phyloP scores from a whole-genome alignment of 64 coral and sea anemone species.

The Pocillopora verrucosa region DNA sequence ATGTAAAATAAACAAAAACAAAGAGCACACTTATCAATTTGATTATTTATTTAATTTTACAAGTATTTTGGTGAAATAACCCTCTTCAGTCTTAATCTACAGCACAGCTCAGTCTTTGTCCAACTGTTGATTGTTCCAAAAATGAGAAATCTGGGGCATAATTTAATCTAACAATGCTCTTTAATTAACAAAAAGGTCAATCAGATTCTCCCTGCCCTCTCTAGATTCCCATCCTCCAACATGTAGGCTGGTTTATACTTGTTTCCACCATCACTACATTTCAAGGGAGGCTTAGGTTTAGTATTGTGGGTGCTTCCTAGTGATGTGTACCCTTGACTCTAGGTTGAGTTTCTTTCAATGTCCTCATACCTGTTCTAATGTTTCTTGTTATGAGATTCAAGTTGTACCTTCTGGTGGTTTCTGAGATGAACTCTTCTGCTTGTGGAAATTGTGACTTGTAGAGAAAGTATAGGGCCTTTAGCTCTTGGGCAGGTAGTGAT shows the following conservation, averaged over 20 bases:
- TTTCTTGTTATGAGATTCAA: conserved; percentile 77
- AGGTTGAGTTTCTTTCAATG: conserved; percentile 70
- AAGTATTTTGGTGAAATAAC: too few relatives aligned
- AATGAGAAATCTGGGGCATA: too few relatives aligned
- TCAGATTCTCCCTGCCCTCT: conserved; percentile 88
- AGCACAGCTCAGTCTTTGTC: too few relatives aligned
- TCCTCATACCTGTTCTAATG: conserved; percentile 77
- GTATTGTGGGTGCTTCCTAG: conserved; percentile 86
- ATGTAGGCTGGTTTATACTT: conserved; percentile 89
- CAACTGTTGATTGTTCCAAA: too few relatives aligned
- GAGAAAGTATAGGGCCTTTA: conserved; percentile 87
- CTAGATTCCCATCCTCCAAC: conserved; percentile 78
- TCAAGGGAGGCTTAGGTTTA: conserved; percentile 78
- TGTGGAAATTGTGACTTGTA: conserved; percentile 78
- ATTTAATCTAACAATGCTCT: too few relatives aligned
- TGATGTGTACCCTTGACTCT: conserved; percentile 90
- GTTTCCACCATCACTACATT: conserved; percentile 42
- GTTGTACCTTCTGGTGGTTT: conserved; percentile 63
- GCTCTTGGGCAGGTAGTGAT: conserved; percentile 5
- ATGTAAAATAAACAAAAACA: too few relatives aligned
- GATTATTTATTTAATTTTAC: too few relatives aligned
- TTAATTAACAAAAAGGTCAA: neutral
- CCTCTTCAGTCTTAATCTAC: too few relatives aligned
- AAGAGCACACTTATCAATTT: too few relatives aligned
- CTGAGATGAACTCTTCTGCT: conserved; percentile 86